Base-by-base conservation (phyloP, 2,888 invertebrate genomes). In the Melanargia galathea region DNA sequence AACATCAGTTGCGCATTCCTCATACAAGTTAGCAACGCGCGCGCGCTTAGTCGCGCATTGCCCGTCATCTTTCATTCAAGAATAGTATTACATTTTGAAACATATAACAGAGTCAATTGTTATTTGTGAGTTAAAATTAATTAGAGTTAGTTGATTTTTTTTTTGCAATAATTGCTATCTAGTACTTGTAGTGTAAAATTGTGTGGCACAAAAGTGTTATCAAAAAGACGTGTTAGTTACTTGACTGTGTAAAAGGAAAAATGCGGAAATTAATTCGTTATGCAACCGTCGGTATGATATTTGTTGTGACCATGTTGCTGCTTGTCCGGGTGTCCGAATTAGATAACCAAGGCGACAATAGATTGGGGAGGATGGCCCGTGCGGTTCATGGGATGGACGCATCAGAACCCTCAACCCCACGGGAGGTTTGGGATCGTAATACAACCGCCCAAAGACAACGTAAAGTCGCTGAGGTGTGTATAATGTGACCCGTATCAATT, bases 261-360 rank as follows among this genome's bases (percentile, higher is more conserved):
- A 87, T 87, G 86, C 83, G 82, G 69, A 70, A 75, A 64, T 52
- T 75, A 10, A 63, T 77, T 20, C 82, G 85, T 58, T 74, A 81
- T 16, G 51, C 75, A 11, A 63, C 75, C 3, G 69, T 74, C 7
- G 79, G 72, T 6, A 66, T 78, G 10, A 66, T 70, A 7, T 78
- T 83, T 45, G 69, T 70, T 6, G 24, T 73, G 38, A 73, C 70
- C 22, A 71, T 81, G 69, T 16, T 83, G 7, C 55, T 87, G 38
- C 48, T 86, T 54, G 62, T 76, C 18, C 68, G 70, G 18, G 57
- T 77, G 22, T 75, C 78, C 22, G 75, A 77, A 49, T 40, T 76
- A 22, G 68, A 73, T 4, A 66, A 65, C 52, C 57, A 46, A n/a
- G 16, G 59, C 33, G 63, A 59, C 51, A 57, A 60, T 30, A 59